A percentile compares a stretch with the other conserved stretches of the same genome.
Conservation (phyloP, 2,888 invertebrate genomes). For the Catocala nupta region DNA sequence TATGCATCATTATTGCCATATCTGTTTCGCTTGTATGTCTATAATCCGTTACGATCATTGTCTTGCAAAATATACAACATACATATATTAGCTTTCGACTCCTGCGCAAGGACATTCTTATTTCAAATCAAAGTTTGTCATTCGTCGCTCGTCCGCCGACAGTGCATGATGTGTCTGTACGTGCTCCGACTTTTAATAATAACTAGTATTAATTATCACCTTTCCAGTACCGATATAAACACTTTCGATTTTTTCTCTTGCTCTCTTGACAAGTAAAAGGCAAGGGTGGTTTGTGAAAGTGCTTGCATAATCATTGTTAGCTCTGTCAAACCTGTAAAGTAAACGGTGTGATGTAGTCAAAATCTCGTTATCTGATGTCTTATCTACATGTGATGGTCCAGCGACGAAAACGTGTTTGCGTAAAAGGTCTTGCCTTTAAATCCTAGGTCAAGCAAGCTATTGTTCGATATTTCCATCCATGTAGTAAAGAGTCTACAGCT, state of each 20-base stretch:
- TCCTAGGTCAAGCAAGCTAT: no score
- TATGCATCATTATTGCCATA: no score
- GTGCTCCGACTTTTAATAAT: conserved; percentile 55
- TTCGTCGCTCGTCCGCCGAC: conserved; percentile 59
- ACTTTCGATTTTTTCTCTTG: conserved; percentile 67
- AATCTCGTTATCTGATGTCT: conserved; percentile 42
- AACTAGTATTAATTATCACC: conserved; percentile 70
- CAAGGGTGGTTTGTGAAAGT: conserved; percentile 65
- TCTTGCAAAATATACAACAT: conserved; percentile 73
- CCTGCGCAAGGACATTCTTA: conserved; percentile 75
- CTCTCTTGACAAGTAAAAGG: conserved; percentile 63
- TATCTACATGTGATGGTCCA: conserved; percentile 21
- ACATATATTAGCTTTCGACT: conserved; percentile 60
- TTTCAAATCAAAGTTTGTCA: conserved; percentile 56
- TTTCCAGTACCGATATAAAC: conserved; percentile 59
- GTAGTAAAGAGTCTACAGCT: no score
- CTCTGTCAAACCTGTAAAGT: conserved; percentile 51
- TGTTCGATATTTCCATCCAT: no score
- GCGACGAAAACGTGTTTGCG: no score
- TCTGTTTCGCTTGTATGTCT: no score
- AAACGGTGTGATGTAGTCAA: conserved; percentile 13
- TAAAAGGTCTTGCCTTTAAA: no score
- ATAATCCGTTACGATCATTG: conserved; percentile 62
- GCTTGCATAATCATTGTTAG: conserved; percentile 59
- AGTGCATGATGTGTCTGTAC: conserved; percentile 45